phyloP scores from a whole-genome alignment of 2,797 vertebrate species.

The Sebastes matsubarae region DNA sequence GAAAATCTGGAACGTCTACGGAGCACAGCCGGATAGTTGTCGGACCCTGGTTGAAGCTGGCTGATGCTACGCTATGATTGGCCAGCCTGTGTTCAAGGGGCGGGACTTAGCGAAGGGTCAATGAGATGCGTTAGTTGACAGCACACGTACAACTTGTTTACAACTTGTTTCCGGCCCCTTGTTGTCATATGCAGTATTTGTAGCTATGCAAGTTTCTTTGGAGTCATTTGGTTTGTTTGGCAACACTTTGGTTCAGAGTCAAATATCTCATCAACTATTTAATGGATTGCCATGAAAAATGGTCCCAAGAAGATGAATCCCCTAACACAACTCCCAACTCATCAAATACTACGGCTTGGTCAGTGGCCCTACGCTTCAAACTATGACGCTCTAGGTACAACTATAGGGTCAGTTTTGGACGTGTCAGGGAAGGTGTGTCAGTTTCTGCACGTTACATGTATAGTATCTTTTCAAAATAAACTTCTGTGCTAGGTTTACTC shows the following conservation, averaged over 20 bases:
- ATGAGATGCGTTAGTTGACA: too few species aligned
- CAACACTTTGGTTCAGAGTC: not conserved
- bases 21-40: too few species aligned
- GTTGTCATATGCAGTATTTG: not conserved
- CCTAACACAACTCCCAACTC: not conserved
- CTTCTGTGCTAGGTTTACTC: not conserved
- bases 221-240: not conserved
- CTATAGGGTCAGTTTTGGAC: not conserved
- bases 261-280: not conserved
- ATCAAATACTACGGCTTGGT: not conserved
- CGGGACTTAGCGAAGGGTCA: too few species aligned
- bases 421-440: not conserved
- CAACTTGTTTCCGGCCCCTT: not conserved
- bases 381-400: not conserved
- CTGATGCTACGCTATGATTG: too few species aligned
- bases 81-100: too few species aligned
- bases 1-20: too few species aligned
- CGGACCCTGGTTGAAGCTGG: too few species aligned
- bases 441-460: not conserved
- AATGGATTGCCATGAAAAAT: not conserved
- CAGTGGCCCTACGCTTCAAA: not conserved
- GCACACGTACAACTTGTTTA: not conserved
- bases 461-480: not conserved
- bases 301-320: not conserved
- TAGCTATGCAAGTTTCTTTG: not conserved